Evolutionary conservation across 2,113 vertebrate species (phyloP), one percentile per base, ranked within the genome.

Genomic region (Ptyas mucosa): DNA sequence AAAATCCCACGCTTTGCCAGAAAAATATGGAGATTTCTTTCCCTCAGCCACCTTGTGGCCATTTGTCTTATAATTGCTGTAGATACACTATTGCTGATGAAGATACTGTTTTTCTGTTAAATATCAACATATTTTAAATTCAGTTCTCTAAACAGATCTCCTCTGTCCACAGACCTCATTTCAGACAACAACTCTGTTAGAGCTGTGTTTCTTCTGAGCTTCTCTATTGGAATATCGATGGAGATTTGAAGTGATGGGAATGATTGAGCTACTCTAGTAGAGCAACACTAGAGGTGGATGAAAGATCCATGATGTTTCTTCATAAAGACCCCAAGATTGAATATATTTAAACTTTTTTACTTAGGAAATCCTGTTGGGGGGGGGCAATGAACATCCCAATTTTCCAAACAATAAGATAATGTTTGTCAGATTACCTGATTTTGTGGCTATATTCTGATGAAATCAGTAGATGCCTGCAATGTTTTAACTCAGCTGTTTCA

Each of bases 61-160:
- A 95, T 96, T 94, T 94, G 95, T 94, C 95, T 96, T 94, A 96
- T 95, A 95, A 96, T 95, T 96, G 95, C 94, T 94, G 95, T 4
- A 90, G 89, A 94, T 94, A 94, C 94, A 95, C 93, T 93, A 94
- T 94, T 96, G 94, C 93, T 94, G 89, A 87, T 95, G 95, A 91
- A 93, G 92, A 95, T 96, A 29, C 81, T 94, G 92, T 93, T 34
- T 91, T 89, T n/a, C 94, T 90, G 90, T 61, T 0, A 24, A 94
- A 86, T 43, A 93, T 85, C 94, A 90, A 95, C 93, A 95, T 95
- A 94, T 93, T 94, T 93, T 53, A 54, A 34, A 52, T 29, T 53
- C 34, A n/a, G 18, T 88, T 53, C 43, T 5, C 88, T 88, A 94
- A 93, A 92, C 89, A 39, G 91, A 95, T 95, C 39, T 90, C 69